Evolutionary conservation across 2,797 vertebrate genomes (phyloP).

Genomic region (Cuculus canorus): DNA sequence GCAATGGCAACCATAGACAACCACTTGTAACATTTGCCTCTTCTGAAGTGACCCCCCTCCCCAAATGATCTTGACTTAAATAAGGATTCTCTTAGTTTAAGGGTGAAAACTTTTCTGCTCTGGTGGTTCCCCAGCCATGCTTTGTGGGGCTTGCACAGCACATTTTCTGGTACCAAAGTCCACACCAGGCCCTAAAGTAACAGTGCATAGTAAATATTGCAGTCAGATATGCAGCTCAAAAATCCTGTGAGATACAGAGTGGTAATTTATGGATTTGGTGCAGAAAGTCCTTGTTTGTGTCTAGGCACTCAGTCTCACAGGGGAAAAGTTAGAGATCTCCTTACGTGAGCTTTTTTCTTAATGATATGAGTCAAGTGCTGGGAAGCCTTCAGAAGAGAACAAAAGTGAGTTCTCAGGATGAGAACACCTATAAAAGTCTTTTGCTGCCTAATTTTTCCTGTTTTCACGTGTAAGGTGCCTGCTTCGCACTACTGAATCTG

Average conservation of each 20-base stretch:
- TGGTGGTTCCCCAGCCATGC: not conserved
- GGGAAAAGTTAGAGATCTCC: not conserved
- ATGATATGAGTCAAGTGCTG: not conserved
- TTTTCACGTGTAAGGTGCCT: not conserved
- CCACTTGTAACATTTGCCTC: not conserved
- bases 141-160: not conserved
- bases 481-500: not conserved
- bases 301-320: not conserved
- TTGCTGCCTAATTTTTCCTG: not conserved
- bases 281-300: not conserved
- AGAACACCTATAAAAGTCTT: not conserved
- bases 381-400: not conserved
- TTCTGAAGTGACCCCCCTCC: not conserved
- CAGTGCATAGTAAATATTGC: not conserved
- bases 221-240: not conserved
- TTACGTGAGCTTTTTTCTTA: not conserved
- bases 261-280: not conserved
- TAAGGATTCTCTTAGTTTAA: not conserved
- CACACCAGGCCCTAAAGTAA: not conserved
- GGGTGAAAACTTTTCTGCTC: not conserved
- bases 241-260: not conserved
- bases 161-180: not conserved
- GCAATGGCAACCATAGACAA: not conserved
- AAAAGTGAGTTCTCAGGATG: not conserved
- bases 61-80: not conserved